Evolutionary conservation across 2,888 invertebrate species (phyloP), one percentile per base, ranked within the genome.

Genomic region (Dexiosoma caninum): DNA sequence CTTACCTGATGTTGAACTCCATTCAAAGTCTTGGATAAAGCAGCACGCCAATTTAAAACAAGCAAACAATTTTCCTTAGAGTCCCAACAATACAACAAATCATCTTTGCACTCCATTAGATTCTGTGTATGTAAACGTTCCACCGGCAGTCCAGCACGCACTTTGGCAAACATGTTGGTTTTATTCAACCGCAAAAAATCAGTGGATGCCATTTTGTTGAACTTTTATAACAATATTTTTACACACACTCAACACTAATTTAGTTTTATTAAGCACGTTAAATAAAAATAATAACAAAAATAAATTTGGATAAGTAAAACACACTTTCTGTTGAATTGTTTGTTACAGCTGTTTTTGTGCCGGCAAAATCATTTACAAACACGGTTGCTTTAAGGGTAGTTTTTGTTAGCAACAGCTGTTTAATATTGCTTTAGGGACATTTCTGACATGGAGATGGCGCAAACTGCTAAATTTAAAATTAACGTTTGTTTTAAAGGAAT

Each of bases 71-170:
- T 91, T 83, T 93, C 92, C 37, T 90, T 89, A 1, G 92, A 91
- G 84, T 93, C 91, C 94, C 94, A 94, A 6, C 91, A 91, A 86
- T 92, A 94, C 10, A 94, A 86, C 81, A 93, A 89, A 85, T 93
- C 92, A 84, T 93, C 93, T 46, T 92, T 92, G 79, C 92, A 92
- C 66, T 92, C 92, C 35, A 94, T 83, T 44, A 93, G 88, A 85
- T 93, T 92, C 69, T 91, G 90, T 0, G 93, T 92, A 80, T 92
- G 92, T n/a, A 85, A 84, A 49, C 77, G 86, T 76, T 90, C 89
- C 81, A 91, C 89, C 1, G 92, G 91, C 37, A 93, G 85, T n/a
- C 91, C 90, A 62, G 90, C 88, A 69, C 92, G 91, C 53, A 93
- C 88, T 84, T 91, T 91, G 75, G 91, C 90, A 85, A 93, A 93